These are phyloP conservation scores for Limnodromus scolopaceus DNA, from an alignment of 2,797 vertebrate genomes.

Conservation along the genomic window DNA sequence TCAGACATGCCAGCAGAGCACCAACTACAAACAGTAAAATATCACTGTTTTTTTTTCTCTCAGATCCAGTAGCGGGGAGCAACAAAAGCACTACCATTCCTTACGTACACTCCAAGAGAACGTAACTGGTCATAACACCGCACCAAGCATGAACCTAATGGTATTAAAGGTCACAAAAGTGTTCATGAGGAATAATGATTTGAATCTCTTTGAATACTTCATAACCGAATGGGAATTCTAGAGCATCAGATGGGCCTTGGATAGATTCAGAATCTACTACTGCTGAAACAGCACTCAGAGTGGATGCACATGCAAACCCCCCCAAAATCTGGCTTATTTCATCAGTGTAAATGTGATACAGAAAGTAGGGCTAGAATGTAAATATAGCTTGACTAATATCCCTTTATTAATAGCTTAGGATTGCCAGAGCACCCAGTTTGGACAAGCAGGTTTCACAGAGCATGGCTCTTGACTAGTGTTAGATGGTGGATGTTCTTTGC, in stretches of 20 bases:
- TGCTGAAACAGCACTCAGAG: neutral
- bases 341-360: neutral
- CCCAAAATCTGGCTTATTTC: neutral
- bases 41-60: neutral
- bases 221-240: neutral
- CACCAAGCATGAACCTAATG: neutral
- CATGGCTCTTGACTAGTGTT: neutral
- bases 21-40: neutral
- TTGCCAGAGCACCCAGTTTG: neutral
- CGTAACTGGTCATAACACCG: neutral
- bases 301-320: neutral
- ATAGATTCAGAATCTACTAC: neutral
- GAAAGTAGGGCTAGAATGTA: neutral
- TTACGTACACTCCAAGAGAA: neutral
- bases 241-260: neutral
- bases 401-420: neutral
- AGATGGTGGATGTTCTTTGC: neutral
- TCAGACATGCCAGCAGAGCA: neutral
- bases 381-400: neutral
- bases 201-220: neutral
- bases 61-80: neutral
- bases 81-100: neutral
- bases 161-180: neutral
- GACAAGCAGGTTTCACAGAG: neutral
- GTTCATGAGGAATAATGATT: neutral